Base-by-base conservation (phyloP, 2,888 invertebrate species). In the Amphipoea oculea region DNA sequence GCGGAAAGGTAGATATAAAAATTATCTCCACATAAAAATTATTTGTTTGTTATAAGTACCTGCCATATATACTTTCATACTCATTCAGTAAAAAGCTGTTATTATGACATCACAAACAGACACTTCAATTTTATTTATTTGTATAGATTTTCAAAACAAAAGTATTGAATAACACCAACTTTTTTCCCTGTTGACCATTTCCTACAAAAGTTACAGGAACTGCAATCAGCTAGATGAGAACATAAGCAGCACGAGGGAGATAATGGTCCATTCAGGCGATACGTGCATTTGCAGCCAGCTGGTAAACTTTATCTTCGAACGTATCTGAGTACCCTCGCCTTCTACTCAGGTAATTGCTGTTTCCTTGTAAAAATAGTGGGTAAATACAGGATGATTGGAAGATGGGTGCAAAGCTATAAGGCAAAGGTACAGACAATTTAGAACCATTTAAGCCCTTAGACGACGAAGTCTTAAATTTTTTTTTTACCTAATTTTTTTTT, bases 291-390 rank as follows among this genome's bases (percentile, higher is more conserved):
- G n/a, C 62, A n/a, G 14, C 45, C n/a, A 63, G 45, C 48, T 36
- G 36, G 14, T 45, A 45, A 42, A 79, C 62, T 63, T 80, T 45
- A 80, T 36, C n/a, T 78, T 36, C n/a, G n/a, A 36, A 65, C 62
- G 29, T 42, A 68, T 68, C 62, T 20, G 0, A 62, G 48, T 79
- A 67, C 17, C n/a, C 7, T 6, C 7, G 12, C 48, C 4, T 23
- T 54, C 42, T 23, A 75, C 23, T 75, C 4, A 17, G 2, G 42
- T 7, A 54, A 54, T 75, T 74, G 6, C 9, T 23, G 42, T 51
- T 54, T 75, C 42, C 17, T 75, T 7, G 51, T 23, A 23, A 51
- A 74, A 4, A 42, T 29, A 29, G 17, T 51, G 17, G 5, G 17
- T 9, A 40, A 17, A 45, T 45, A 45, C 6, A 4, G 40, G 40